These are phyloP conservation scores for Siderastrea siderea DNA, from an alignment of 92 coral and sea anemone genomes.

Conservation along the genomic window DNA sequence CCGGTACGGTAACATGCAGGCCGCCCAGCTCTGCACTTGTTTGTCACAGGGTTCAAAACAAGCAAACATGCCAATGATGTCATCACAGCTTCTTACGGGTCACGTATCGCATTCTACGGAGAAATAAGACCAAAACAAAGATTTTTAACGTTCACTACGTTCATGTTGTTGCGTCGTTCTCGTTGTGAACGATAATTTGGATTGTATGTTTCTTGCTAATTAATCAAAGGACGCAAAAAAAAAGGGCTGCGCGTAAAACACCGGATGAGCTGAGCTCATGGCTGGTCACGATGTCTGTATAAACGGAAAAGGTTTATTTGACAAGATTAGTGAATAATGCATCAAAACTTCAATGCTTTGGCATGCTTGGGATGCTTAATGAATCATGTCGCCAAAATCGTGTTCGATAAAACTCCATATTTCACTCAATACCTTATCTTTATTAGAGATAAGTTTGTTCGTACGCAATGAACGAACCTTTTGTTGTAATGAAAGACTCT, in stretches of 20 bases:
- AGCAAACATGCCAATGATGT: constrained; percentile 38
- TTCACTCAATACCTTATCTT: not conserved
- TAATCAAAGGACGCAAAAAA: not conserved
- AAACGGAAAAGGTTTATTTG: constrained; percentile 41
- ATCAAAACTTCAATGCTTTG: not conserved
- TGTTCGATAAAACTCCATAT: not conserved
- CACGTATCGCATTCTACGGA: constrained; percentile 10
- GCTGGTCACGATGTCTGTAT: constrained; percentile 30
- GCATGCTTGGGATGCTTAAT: constrained; percentile 25
- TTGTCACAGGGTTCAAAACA: constrained; percentile 3
- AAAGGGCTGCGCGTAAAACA: not conserved
- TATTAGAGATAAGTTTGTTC: not conserved
- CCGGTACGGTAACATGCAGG: too few relatives aligned
- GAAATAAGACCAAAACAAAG: not conserved
- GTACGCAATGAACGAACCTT: not conserved
- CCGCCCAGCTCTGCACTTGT: not conserved
- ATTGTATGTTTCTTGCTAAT: not conserved
- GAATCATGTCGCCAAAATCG: not conserved
- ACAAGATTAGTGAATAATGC: constrained; percentile 12
- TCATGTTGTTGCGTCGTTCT: not conserved
- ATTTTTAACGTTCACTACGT: not conserved
- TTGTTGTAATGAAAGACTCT: not conserved
- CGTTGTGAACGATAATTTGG: not conserved
- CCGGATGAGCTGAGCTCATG: constrained; percentile 39
- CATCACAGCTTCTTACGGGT: not conserved